Evolutionary conservation across 2,113 vertebrate genomes (phyloP).

Genomic region (Polypterus bichir): DNA sequence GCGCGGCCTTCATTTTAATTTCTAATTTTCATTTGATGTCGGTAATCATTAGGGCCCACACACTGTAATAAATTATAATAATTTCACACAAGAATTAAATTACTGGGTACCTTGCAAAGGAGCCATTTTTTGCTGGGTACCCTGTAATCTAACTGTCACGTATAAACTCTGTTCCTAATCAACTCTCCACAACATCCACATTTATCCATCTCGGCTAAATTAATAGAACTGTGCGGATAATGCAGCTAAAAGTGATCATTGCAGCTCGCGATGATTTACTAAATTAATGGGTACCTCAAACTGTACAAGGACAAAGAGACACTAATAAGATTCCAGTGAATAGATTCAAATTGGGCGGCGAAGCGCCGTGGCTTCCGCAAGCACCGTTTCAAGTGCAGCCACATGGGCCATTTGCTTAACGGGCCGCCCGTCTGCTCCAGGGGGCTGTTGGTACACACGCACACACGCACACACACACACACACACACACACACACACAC

Average conservation of each 20-base stretch:
- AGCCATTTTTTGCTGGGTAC: constrained; percentile 76
- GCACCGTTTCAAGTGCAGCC: constrained; percentile 5
- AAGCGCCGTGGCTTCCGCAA: constrained; percentile 34
- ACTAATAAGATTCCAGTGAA: constrained; percentile 60
- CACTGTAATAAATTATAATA: constrained; percentile 98
- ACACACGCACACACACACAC: constrained; percentile 22
- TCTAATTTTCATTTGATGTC: constrained; percentile 93
- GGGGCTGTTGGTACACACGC: constrained; percentile 24
- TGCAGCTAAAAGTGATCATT: constrained; percentile 80
- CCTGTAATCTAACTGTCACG: constrained; percentile 98
- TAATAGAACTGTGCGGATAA: constrained; percentile 91
- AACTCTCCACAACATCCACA: constrained; percentile 91
- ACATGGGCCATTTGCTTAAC: not conserved
- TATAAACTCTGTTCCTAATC: constrained; percentile 89
- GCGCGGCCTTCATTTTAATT: constrained; percentile 80
- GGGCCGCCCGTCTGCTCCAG: constrained; percentile 15
- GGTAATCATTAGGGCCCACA: constrained; percentile 91
- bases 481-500: constrained; percentile 15
- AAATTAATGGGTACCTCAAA: constrained; percentile 90
- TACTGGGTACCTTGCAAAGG: constrained; percentile 86
- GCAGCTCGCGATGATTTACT: constrained; percentile 85
- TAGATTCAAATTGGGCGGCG: constrained; percentile 38
- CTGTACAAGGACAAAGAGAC: constrained; percentile 74
- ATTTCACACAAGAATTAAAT: constrained; percentile 97
- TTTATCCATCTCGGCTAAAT: constrained; percentile 98